These are phyloP conservation scores for Germaria angustata DNA, from an alignment of 2,888 invertebrate genomes.

Conservation along the genomic window DNA sequence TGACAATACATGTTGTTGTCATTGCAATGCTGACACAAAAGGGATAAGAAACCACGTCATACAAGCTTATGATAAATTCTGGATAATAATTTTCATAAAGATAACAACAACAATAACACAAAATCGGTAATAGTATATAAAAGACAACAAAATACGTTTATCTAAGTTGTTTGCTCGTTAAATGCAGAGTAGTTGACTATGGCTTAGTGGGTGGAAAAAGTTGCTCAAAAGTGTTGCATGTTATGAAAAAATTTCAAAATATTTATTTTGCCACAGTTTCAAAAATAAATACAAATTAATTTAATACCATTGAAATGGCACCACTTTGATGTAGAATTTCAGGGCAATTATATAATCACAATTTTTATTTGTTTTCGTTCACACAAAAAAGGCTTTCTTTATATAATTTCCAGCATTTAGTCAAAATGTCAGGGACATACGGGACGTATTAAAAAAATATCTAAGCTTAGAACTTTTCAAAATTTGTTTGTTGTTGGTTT, in stretches of 20 bases:
- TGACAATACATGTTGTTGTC: slow-evolving; percentile 7
- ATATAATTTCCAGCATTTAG: too few relatives aligned
- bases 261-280: background rate
- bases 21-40: background rate
- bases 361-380: too few relatives aligned
- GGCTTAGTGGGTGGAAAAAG: background rate
- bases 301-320: background rate
- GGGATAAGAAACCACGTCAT: slow-evolving; percentile 12
- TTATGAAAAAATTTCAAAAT: background rate
- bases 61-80: slow-evolving; percentile 18
- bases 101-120: background rate
- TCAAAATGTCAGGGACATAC: too few relatives aligned
- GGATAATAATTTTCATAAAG: background rate
- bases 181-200: background rate
- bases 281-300: background rate
- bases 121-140: background rate
- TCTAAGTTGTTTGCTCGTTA: background rate
- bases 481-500: too few relatives aligned
- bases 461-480: too few relatives aligned
- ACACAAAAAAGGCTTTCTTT: too few relatives aligned
- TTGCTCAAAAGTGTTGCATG: background rate
- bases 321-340: background rate
- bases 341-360: too few relatives aligned
- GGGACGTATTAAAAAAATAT: too few relatives aligned
- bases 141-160: background rate